Base-by-base conservation (phyloP, 2,888 invertebrate species). In the Drosophila gaucha region DNA sequence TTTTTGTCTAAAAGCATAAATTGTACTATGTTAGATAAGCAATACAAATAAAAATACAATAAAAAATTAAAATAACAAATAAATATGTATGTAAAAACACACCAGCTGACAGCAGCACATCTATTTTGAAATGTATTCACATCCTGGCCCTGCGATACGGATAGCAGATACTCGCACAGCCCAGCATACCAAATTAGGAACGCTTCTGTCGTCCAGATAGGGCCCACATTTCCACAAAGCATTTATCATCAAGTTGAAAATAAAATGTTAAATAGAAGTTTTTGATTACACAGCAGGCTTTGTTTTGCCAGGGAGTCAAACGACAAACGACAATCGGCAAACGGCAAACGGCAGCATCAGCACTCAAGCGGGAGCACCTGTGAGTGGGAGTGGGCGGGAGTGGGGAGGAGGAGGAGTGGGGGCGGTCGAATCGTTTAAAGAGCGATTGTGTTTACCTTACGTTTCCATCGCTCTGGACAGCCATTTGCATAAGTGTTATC, bases 231-330 rank as follows among this genome's bases (percentile, higher is more conserved):
- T 65, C 59, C 72, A 69, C 66, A 80, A 62, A 70, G 69, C 86
- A 80, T 86, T 82, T 83, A 86, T 80, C 79, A 82, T 76, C 80
- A 82, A 78, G 70, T 80, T 82, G 64, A 47, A 78, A 75, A 70
- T 67, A 83, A 83, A 78, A 82, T 82, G 70, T 75, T 70, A 75
- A 80, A 86, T 83, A 70, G 65, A 82, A 82, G 78, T 82, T 85
- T 82, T 64, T 76, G 76, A 75, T 76, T 72, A 76, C 64, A 65
- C 64, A 76, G 78, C 67, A 67, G 38, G 38, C 62, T 55, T 68
- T 73, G 59, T 56, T 68, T 68, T 65, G 62, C 43, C 66, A 60
- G 60, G 50, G 49, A 58, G 60, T 62, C 55, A 58, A 18, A 5
- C 46, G 46, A 16, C 44, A 31, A 22, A 33, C 47, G 47, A 9